These are phyloP conservation scores for human DNA, from an alignment of 2,113 vertebrate species.

Conservation along the genomic window DNA sequence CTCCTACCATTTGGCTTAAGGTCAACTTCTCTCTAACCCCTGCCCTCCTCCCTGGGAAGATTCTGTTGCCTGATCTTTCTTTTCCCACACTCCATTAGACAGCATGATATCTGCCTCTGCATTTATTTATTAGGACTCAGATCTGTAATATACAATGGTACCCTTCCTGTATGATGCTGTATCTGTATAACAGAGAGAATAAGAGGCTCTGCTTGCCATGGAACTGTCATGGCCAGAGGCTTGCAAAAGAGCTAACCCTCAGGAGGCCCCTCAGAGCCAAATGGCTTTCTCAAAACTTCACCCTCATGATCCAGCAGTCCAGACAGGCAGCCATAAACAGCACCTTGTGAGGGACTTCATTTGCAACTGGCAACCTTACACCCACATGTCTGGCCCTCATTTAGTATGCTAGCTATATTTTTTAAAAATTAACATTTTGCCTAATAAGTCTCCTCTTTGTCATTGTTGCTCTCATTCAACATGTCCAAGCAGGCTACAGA, in stretches of 20 bases:
- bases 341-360: background rate
- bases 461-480: constrained; percentile 9
- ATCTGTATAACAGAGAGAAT: background rate
- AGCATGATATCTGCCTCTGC: constrained; percentile 60
- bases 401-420: background rate
- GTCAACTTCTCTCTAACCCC: constrained; percentile 41
- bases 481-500: background rate
- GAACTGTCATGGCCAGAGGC: constrained; percentile 32
- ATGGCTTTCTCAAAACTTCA: constrained; percentile 70
- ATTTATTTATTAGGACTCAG: constrained; percentile 76
- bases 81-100: constrained; percentile 75
- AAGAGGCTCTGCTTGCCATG: background rate
- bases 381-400: constrained; percentile 58
- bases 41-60: constrained; percentile 56
- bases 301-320: constrained; percentile 38
- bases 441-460: constrained; percentile 44
- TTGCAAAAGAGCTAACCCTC: constrained; percentile 44
- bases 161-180: constrained; percentile 57
- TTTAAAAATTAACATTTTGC: constrained; percentile 35
- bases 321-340: constrained; percentile 53
- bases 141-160: constrained; percentile 60
- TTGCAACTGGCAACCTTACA: constrained; percentile 39
- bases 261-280: constrained; percentile 54
- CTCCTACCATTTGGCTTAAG: constrained; percentile 63
- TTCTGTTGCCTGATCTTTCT: constrained; percentile 65